Percentiles rank a stretch among this genome's conserved stretches.
Evolutionary conservation across 2,113 vertebrate species (phyloP).

Genomic region (Tenrec ecaudatus): DNA sequence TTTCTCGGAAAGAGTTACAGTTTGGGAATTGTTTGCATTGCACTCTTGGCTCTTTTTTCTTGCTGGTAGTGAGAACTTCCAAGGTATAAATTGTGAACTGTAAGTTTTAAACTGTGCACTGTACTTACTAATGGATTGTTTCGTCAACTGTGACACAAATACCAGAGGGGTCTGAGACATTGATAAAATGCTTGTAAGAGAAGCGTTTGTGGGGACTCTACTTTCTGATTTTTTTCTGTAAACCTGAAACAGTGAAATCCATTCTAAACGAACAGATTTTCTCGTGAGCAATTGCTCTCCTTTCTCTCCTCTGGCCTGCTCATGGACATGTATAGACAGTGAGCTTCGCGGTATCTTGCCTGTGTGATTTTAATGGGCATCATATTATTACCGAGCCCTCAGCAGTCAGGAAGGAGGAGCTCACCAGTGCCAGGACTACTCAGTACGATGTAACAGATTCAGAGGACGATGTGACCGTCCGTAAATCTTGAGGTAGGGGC

Average conservation of each 20-base stretch:
- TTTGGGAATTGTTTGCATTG: background rate
- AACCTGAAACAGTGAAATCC: background rate
- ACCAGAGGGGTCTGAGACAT: background rate
- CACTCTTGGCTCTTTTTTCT: no score
- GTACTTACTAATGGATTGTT: background rate
- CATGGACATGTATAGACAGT: background rate
- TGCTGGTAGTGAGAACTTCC: no score
- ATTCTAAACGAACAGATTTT: background rate
- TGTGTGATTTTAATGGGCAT: background rate
- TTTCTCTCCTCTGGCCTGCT: background rate
- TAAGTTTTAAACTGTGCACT: background rate
- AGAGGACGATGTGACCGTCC: background rate
- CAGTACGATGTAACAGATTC: background rate
- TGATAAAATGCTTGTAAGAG: background rate
- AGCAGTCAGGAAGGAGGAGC: background rate
- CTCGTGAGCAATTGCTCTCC: background rate
- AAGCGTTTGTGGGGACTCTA: background rate
- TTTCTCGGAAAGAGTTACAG: no score
- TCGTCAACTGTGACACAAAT: background rate
- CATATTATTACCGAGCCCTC: background rate
- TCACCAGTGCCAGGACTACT: background rate
- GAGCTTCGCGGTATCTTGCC: background rate
- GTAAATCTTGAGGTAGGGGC: slow-evolving; percentile 6
- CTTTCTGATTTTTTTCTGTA: background rate
- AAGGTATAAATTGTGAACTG: background rate